These are phyloP conservation scores for Percopsis omiscomaycus DNA, from an alignment of 2,797 vertebrate species.

Conservation along the genomic window DNA sequence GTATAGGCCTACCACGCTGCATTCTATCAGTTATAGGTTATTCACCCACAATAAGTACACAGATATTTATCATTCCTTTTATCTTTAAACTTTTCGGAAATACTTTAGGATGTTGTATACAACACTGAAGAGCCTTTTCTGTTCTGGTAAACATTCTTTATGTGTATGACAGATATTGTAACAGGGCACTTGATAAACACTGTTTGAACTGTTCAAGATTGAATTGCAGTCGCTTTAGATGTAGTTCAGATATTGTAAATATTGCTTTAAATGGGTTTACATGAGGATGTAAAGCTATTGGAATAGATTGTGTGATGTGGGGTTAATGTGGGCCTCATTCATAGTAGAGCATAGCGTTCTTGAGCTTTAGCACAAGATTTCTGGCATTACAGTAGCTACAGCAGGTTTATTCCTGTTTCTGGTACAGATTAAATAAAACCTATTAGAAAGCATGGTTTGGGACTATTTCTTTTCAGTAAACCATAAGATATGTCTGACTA, in stretches of 20 bases:
- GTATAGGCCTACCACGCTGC: constrained; percentile 26
- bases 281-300: constrained; percentile 57
- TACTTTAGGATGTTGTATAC: constrained; percentile 17
- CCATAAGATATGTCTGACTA: too few relatives aligned
- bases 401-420: not conserved
- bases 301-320: constrained; percentile 52
- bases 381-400: not conserved
- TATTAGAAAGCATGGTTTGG: too few relatives aligned
- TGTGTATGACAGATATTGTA: constrained; percentile 41
- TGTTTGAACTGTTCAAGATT: constrained; percentile 46
- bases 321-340: constrained; percentile 26
- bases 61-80: constrained; percentile 31
- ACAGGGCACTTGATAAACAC: constrained; percentile 43
- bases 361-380: not conserved
- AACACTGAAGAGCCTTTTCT: constrained; percentile 30
- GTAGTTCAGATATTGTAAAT: constrained; percentile 56
- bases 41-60: constrained; percentile 9
- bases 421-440: not conserved
- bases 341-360: constrained; percentile 13
- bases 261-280: constrained; percentile 65
- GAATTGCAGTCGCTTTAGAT: constrained; percentile 38
- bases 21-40: constrained; percentile 39
- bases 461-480: too few relatives aligned
- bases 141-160: constrained; percentile 49
- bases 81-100: constrained; percentile 15